These are phyloP conservation scores for Philypnodon macrostomus DNA, from an alignment of 2,797 vertebrate species.

Conservation along the genomic window DNA sequence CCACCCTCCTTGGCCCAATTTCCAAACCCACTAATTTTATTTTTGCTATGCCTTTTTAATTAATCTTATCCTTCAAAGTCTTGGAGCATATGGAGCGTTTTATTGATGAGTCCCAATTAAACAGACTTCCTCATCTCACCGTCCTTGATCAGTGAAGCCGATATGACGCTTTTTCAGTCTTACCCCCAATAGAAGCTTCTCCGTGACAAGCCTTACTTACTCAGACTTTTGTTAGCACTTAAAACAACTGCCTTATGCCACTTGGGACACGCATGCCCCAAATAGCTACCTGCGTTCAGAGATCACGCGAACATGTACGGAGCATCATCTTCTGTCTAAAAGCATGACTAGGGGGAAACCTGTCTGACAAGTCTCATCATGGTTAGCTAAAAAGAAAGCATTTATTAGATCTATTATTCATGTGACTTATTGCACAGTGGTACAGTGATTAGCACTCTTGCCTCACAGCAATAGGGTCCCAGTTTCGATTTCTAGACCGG, in stretches of 20 bases:
- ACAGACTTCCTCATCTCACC: constrained; percentile 49
- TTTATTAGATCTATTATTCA: constrained; percentile 23
- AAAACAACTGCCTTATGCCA: constrained; percentile 29
- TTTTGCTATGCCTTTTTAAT: constrained; percentile 46
- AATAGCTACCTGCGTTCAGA: constrained; percentile 44
- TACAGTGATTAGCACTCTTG: too few species aligned
- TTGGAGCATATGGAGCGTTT: constrained; percentile 43
- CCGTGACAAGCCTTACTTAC: constrained; percentile 34
- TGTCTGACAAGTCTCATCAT: background rate
- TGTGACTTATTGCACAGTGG: too few species aligned
- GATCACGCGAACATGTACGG: constrained; percentile 32
- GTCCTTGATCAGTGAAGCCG: constrained; percentile 60
- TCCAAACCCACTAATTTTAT: constrained; percentile 25
- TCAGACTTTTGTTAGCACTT: constrained; percentile 48
- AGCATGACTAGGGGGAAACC: background rate
- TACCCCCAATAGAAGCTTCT: constrained; percentile 40
- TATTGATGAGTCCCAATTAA: constrained; percentile 65
- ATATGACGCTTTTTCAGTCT: constrained; percentile 41
- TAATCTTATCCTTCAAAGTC: constrained; percentile 49
- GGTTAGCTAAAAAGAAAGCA: constrained; percentile 16
- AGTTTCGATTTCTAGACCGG: too few species aligned
- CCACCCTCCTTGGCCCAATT: constrained; percentile 10
- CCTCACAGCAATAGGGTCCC: too few species aligned
- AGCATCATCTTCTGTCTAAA: background rate
- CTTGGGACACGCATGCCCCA: constrained; percentile 40